phyloP scores from a whole-genome alignment of 1,140 invertebrate species.

The Triops cancriformis region DNA sequence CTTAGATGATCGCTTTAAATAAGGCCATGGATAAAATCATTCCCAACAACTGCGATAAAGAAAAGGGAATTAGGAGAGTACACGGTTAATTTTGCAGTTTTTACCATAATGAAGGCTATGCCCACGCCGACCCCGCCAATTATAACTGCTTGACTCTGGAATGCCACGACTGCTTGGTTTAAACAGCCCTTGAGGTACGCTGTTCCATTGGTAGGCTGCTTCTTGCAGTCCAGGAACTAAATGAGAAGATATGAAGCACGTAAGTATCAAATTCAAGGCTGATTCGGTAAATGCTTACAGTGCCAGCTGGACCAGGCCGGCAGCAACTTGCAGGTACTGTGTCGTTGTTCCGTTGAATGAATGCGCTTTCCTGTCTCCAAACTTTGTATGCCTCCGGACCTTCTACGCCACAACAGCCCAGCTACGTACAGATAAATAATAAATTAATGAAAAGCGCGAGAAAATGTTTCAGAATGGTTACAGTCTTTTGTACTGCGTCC shows the following conservation, averaged over 20 bases:
- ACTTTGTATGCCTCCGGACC: constrained; percentile 50
- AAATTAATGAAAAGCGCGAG: constrained; percentile 17
- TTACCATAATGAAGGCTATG: constrained; percentile 72
- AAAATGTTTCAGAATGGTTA: constrained; percentile 34
- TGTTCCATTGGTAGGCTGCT: constrained; percentile 15
- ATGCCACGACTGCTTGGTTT: constrained; percentile 46
- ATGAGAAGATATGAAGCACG: constrained; percentile 30
- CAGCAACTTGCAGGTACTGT: constrained; percentile 70
- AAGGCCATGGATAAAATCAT: constrained; percentile 36
- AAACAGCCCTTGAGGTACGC: constrained; percentile 24
- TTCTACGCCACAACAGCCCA: constrained; percentile 73
- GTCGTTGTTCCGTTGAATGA: constrained; percentile 43
- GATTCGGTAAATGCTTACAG: no score
- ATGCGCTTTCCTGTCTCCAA: constrained; percentile 46
- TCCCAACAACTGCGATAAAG: constrained; percentile 35
- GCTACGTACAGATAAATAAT: constrained; percentile 42
- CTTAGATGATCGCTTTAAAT: constrained; percentile 36
- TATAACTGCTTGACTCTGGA: constrained; percentile 62
- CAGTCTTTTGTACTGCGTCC: constrained; percentile 64
- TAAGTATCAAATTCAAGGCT: constrained; percentile 25
- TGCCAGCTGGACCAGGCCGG: constrained; percentile 38
- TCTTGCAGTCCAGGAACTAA: constrained; percentile 25
- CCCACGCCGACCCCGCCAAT: constrained; percentile 70
- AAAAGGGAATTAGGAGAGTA: not conserved
- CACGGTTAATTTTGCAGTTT: not conserved